Percentiles rank a stretch among this genome's conserved stretches.
These are phyloP conservation scores for Vulpes ferrilata DNA, from an alignment of 2,113 vertebrate species.

Conservation along the genomic window DNA sequence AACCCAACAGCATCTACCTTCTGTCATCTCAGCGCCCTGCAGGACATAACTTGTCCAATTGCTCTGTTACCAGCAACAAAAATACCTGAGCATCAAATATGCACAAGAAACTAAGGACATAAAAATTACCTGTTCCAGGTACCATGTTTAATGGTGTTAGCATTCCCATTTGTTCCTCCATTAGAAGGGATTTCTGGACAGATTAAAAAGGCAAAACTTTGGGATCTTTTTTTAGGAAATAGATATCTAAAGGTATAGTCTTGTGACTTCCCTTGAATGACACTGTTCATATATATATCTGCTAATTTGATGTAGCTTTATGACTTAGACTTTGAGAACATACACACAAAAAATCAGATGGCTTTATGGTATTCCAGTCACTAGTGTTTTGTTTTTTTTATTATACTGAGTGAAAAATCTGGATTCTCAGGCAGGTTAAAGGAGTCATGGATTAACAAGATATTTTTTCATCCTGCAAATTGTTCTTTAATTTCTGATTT, in stretches of 20 bases:
- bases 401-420: constrained; percentile 14
- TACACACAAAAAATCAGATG: not conserved
- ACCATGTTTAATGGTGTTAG: not conserved
- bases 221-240: not conserved
- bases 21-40: not conserved
- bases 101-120: not conserved
- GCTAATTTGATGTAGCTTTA: not conserved
- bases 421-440: not conserved
- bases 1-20: not conserved
- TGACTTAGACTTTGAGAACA: constrained; percentile 3
- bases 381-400: not conserved
- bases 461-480: not conserved
- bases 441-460: not conserved
- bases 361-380: not conserved
- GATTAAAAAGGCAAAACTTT: not conserved
- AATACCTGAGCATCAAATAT: constrained; percentile 10
- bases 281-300: not conserved
- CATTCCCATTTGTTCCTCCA: not conserved
- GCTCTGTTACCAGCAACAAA: not conserved
- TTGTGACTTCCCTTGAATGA: not conserved
- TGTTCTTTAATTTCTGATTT: constrained; percentile 50
- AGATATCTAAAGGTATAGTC: not conserved
- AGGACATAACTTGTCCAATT: not conserved
- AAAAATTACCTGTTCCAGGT: constrained; percentile 19
- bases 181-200: not conserved